Base-by-base conservation (phyloP, 2,113 vertebrate genomes). In the Epinephelus fuscoguttatus region DNA sequence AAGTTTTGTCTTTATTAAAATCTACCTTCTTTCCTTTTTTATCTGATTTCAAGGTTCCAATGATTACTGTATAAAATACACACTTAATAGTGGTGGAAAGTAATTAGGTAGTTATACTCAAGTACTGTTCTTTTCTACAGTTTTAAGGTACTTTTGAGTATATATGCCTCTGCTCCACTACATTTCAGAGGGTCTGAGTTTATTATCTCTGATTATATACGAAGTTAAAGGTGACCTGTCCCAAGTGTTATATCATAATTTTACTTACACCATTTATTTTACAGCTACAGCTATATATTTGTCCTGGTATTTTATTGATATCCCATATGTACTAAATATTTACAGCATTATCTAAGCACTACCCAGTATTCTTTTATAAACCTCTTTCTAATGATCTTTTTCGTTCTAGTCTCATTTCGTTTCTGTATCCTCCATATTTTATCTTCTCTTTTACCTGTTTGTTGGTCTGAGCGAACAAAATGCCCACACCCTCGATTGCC, bases 401-500 rank as follows among this genome's bases (percentile, higher is more conserved):
- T 23, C 10, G 4, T 8, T 7, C 33, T 37, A 6, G 9, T 66
- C 33, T 45, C 6, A 53, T 60, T 56, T 42, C 61, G 25, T 61
- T 12, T 23, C 12, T 23, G 5, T 53, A 6, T 61, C 21, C 18
- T 42, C 45, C 14, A 18, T 68, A 18, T 71, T 72, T 67, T 7
- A 49, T 55, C 25, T 42, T 27, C 15, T 82, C 17, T 45, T 59
- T 82, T 75, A 99, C 98, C 97, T 99, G 98, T 89, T 99, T 99
- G 91, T 98, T 97, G 78, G 88, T 96, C 91, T 97, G 97, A 56
- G 97, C 98, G 0, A 94, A 97, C 86, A 86, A 81, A 59, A 96
- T 62, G 27, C 98, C 98, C 2, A 98, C 86, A 0, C 98, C 98
- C 87, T 98, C 96, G 17, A 98, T 68, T 0, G 92, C 59, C 78